Percentiles rank a stretch among this genome's conserved stretches.
phyloP scores from a whole-genome alignment of 2,113 vertebrate genomes.

The Gnathonemus longibarbis region DNA sequence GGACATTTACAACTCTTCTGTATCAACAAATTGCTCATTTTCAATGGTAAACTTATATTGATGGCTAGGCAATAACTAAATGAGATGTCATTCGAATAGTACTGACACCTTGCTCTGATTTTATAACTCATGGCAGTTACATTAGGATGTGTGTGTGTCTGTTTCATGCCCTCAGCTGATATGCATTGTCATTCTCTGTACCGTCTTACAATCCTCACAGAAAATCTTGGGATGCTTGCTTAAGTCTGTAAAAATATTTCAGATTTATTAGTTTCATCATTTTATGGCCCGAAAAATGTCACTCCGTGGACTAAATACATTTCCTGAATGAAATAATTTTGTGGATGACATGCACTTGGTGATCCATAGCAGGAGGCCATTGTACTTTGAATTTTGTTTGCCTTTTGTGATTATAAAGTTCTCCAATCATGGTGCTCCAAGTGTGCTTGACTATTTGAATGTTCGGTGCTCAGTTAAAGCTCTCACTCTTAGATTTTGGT shows the following conservation, averaged over 20 bases:
- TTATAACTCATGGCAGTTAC: no score
- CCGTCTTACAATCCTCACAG: neutral
- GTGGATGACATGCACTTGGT: no score
- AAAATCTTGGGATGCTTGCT: neutral
- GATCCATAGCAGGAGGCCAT: neutral
- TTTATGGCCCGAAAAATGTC: no score
- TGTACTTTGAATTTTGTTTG: neutral
- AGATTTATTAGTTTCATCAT: neutral
- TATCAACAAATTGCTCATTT: neutral
- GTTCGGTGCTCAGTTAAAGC: neutral
- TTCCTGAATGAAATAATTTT: no score
- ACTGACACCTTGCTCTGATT: neutral
- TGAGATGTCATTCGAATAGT: neutral
- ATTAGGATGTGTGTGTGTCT: neutral
- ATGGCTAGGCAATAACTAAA: neutral
- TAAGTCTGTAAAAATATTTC: neutral
- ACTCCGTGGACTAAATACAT: no score
- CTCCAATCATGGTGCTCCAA: neutral
- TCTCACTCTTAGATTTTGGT: neutral
- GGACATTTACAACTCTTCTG: no score
- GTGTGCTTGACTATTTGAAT: neutral
- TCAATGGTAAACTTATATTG: neutral
- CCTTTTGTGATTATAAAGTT: neutral
- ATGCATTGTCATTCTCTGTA: neutral
- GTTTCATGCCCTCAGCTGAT: neutral